These are phyloP conservation scores for Ectemnius continuus DNA, from an alignment of 2,888 invertebrate species.

Conservation along the genomic window DNA sequence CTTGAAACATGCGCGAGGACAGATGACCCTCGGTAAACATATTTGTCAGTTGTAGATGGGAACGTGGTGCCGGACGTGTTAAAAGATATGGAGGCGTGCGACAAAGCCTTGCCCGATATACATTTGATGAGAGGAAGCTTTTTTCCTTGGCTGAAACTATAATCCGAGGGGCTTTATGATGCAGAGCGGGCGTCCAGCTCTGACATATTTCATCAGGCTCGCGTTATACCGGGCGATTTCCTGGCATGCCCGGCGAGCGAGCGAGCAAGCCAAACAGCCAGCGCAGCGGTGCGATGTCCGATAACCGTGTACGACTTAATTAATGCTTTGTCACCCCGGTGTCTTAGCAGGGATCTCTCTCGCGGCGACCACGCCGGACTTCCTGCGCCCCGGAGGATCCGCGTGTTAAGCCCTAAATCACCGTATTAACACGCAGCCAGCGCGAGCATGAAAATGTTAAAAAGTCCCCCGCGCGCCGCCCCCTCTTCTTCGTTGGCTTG, in stretches of 20 bases:
- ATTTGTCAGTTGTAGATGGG: no score
- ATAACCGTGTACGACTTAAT: conserved; percentile 65
- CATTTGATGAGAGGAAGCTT: conserved; percentile 39
- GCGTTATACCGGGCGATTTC: conserved; percentile 60
- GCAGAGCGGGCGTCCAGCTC: conserved; percentile 38
- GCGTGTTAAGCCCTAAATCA: conserved; percentile 66
- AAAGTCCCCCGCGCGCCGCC: conserved; percentile 22
- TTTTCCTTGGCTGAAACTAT: conserved; percentile 40
- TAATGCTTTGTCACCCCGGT: conserved; percentile 65
- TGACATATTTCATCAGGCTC: conserved; percentile 57
- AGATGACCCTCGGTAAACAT: no score
- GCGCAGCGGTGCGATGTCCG: conserved; percentile 57
- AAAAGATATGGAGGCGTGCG: conserved; percentile 17
- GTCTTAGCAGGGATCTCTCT: conserved; percentile 59
- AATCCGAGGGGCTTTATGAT: conserved; percentile 56
- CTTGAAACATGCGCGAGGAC: no score
- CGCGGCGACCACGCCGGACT: conserved; percentile 29
- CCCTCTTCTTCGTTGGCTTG: neutral
- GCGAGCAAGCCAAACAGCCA: conserved; percentile 14
- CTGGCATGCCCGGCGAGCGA: conserved; percentile 22
- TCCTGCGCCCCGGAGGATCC: conserved; percentile 43
- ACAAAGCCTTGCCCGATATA: conserved; percentile 32
- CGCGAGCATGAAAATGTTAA: conserved; percentile 66
- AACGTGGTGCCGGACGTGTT: neutral
- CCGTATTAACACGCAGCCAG: conserved; percentile 66